A percentile compares a stretch with the other conserved stretches of the same genome.
Evolutionary conservation across 1,140 invertebrate genomes (phyloP).

Genomic region (Drosophila arizonae): DNA sequence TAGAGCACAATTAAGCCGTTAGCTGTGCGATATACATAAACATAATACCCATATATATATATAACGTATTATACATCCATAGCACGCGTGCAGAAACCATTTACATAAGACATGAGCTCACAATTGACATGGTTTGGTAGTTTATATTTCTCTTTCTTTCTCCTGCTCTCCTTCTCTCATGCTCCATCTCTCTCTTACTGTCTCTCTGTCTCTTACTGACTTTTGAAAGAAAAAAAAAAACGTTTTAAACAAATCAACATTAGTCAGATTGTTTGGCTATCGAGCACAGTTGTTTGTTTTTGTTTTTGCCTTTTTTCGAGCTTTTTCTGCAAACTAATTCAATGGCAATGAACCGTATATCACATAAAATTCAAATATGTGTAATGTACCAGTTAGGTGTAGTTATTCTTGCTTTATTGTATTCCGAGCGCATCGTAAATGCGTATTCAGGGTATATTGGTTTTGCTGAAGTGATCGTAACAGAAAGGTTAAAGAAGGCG

Average conservation of each 20-base stretch:
- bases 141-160: conserved; percentile 20
- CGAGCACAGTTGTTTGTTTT: conserved; percentile 13
- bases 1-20: conserved; percentile 18
- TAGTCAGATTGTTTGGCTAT: conserved; percentile 30
- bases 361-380: conserved; percentile 48
- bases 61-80: conserved; percentile 43
- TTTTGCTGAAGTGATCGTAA: too few relatives aligned
- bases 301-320: conserved; percentile 24
- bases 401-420: conserved; percentile 42
- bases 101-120: conserved; percentile 53
- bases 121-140: conserved; percentile 50
- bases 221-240: conserved; percentile 47
- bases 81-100: conserved; percentile 46
- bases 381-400: conserved; percentile 53
- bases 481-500: too few relatives aligned
- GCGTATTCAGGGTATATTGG: too few relatives aligned
- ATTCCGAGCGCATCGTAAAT: too few relatives aligned
- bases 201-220: conserved; percentile 10
- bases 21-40: not conserved
- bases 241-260: conserved; percentile 45
- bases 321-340: conserved; percentile 65
- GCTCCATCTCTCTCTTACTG: too few relatives aligned
- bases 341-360: conserved; percentile 72
- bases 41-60: conserved; percentile 40
- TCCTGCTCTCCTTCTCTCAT: too few relatives aligned